Evolutionary conservation across 1,140 invertebrate genomes (phyloP), one percentile per base, ranked within the genome.

Genomic region (Portunus trituberculatus): DNA sequence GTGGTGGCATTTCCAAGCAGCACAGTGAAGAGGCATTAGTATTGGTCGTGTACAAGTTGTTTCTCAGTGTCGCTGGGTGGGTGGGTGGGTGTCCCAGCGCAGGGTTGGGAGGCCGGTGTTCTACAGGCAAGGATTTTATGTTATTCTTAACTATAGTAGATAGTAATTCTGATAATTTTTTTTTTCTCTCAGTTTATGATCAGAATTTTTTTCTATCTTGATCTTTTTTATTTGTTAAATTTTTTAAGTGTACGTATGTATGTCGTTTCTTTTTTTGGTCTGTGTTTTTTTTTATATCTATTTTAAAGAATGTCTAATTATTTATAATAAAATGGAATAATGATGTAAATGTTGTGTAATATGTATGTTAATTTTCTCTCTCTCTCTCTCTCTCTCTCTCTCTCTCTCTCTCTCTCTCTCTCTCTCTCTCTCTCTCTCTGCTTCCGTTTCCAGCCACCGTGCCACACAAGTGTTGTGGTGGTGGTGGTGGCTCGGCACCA

Each of bases 261-360:
- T 39, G 39, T 39, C 39, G 39, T 39, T 6, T n/a, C 14, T 52
- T 52, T 59, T 59, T 59, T 59, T 12, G 52, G 52, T 59, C 52
- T 20, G 52, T 59, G 3, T 59, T 14, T 59, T 59, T 59, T 59
- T 14, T 59, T 59, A 59, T 8, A 76, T 76, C 67, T 76, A 20
- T 16, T 76, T 76, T 76, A 20, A n/a, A 76, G 12, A 39, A 52
- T 90, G 88, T 48, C 48, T 46, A 46, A 52, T 46, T n/a, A 46
- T 25, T 29, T n/a, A 52, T 90, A 90, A 90, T 52, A n/a, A 39
- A 76, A 76, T 76, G 67, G 39, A 39, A 39, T 39, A 76, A 76
- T 48, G 88, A 52, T 48, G 32, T 28, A 52, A 90, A 25, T 16
- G 45, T 48, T 45, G 7, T 90, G 48, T 46, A 52, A 29, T 90